Evolutionary conservation across 2,888 invertebrate species (phyloP).

Genomic region (Drosophila nigritarsus): DNA sequence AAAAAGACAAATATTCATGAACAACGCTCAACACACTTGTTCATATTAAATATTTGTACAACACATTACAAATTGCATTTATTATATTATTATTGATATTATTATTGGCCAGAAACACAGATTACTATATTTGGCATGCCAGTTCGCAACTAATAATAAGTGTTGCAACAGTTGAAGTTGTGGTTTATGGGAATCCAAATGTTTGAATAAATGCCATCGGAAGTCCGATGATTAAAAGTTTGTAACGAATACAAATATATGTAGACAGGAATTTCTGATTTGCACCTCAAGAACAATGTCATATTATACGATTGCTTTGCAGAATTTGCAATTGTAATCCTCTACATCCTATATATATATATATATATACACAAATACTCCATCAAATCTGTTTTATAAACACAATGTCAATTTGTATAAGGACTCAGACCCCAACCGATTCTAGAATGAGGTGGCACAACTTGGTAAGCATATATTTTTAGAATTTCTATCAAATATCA

Average conservation of each 20-base stretch:
- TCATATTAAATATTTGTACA: neutral
- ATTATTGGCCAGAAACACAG: neutral
- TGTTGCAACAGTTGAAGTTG: no score
- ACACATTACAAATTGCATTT: neutral
- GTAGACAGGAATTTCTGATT: neutral
- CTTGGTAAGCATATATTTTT: neutral
- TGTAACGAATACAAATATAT: no score
- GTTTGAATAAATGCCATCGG: no score
- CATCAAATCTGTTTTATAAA: neutral
- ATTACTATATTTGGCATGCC: neutral
- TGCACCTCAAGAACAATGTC: neutral
- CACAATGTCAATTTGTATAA: neutral
- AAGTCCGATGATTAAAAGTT: no score
- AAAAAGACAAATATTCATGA: neutral
- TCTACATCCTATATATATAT: no score
- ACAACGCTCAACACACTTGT: neutral
- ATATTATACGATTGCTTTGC: neutral
- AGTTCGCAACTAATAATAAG: neutral
- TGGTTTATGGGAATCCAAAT: no score
- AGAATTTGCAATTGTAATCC: neutral
- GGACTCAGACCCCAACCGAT: neutral
- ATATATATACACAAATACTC: neutral
- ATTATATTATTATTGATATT: neutral
- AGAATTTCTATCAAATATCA: no score
- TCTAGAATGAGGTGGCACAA: neutral